Conservation (phyloP, 2,113 vertebrate genomes). For the Halcyon senegalensis region DNA sequence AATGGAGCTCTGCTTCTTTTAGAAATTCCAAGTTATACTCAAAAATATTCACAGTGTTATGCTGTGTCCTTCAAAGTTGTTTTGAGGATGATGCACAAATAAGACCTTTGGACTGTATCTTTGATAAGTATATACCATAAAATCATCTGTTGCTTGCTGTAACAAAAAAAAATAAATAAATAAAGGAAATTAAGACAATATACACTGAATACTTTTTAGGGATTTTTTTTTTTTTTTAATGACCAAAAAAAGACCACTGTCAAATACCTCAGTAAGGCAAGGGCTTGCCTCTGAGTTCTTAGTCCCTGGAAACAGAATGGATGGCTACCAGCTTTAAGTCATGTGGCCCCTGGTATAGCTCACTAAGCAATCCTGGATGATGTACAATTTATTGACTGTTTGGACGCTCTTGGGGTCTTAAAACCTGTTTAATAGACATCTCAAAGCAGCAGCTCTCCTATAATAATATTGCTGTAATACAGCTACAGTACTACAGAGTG, state of each 20-base stretch:
- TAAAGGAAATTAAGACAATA: not conserved
- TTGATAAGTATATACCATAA: not conserved
- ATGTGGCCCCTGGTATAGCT: not conserved
- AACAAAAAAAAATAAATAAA: not conserved
- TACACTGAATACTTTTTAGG: not conserved
- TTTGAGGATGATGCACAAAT: not conserved
- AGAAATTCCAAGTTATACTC: not conserved
- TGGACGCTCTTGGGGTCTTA: constrained; percentile 18
- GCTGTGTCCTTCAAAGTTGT: not conserved
- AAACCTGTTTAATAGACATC: constrained; percentile 39
- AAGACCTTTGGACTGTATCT: not conserved
- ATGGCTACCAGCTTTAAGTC: not conserved
- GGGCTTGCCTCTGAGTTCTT: constrained; percentile 14
- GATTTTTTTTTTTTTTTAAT: not conserved
- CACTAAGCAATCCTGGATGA: constrained; percentile 21
- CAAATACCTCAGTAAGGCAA: not conserved
- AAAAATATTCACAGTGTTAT: not conserved
- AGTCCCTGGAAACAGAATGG: not conserved
- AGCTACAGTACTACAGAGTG: constrained; percentile 50
- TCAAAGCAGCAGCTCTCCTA: constrained; percentile 57
- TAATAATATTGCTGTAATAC: constrained; percentile 59
- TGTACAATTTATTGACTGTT: constrained; percentile 44
- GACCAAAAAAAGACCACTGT: not conserved
- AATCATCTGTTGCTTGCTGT: not conserved
- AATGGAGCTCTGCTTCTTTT: not conserved